Evolutionary conservation across 2,797 vertebrate species (phyloP).

Genomic region (Onychomys arenicola): DNA sequence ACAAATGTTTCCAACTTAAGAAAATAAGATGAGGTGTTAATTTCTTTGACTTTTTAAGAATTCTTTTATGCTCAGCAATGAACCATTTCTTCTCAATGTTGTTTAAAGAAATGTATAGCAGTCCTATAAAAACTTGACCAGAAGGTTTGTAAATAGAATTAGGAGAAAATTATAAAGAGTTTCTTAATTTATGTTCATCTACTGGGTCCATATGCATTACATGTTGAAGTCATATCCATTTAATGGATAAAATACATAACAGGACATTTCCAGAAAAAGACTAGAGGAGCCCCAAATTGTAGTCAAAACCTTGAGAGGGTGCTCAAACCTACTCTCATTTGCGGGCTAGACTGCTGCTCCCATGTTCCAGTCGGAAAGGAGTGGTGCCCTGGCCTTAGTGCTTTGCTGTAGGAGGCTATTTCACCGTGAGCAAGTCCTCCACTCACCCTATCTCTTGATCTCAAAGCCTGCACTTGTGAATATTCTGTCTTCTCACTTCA

Average conservation of each 20-base stretch:
- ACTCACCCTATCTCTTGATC: constrained; percentile 27
- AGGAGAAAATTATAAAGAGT: constrained; percentile 12
- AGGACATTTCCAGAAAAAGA: constrained; percentile 42
- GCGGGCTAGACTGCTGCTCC: not conserved
- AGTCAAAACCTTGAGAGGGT: constrained; percentile 23
- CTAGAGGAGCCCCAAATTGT: constrained; percentile 23
- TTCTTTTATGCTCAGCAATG: constrained; percentile 14
- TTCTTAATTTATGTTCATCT: constrained; percentile 57
- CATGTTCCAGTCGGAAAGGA: not conserved
- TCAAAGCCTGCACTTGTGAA: not conserved
- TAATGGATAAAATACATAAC: constrained; percentile 16
- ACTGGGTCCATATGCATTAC: not conserved
- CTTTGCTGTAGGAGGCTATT: not conserved
- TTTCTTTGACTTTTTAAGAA: constrained; percentile 41
- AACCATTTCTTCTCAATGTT: not conserved
- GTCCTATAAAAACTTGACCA: not conserved
- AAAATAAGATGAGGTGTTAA: constrained; percentile 36
- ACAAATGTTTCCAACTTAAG: constrained; percentile 48
- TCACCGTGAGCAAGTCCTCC: not conserved
- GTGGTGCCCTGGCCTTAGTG: constrained; percentile 18
- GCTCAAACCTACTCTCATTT: not conserved
- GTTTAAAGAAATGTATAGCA: not conserved
- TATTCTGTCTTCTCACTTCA: constrained; percentile 19
- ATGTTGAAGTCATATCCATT: constrained; percentile 37
- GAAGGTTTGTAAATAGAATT: constrained; percentile 57